phyloP scores from a whole-genome alignment of 1,140 invertebrate species.

The Homarus americanus region DNA sequence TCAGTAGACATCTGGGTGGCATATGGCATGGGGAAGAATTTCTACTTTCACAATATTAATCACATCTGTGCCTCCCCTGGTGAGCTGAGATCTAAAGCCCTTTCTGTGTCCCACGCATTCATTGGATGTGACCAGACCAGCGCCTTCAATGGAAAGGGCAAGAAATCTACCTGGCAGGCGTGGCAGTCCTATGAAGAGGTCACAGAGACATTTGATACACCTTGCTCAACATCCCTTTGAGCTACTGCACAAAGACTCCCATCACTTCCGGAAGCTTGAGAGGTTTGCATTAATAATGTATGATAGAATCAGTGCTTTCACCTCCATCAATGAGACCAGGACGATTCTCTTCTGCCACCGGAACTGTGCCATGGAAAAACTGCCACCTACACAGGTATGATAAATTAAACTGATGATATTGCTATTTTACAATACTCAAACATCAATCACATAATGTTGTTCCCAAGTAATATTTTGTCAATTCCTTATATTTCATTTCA shows the following conservation, averaged over 20 bases:
- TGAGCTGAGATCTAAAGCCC: constrained; percentile 22
- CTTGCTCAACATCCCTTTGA: constrained; percentile 24
- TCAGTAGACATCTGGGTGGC: constrained; percentile 37
- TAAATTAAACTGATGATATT: no score
- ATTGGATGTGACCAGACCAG: constrained; percentile 26
- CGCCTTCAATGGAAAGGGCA: constrained; percentile 30
- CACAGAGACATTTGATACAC: neutral
- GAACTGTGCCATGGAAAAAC: constrained; percentile 17
- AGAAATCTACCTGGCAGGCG: no score
- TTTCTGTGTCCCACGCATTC: constrained; percentile 47
- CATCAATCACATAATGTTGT: no score
- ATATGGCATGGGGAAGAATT: constrained; percentile 47
- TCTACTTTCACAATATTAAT: constrained; percentile 24
- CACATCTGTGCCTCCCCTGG: constrained; percentile 8
- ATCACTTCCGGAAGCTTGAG: constrained; percentile 5
- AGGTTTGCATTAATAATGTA: constrained; percentile 38
- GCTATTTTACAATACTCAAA: no score
- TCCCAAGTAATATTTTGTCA: no score
- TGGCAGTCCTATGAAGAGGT: constrained; percentile 39
- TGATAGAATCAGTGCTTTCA: constrained; percentile 29
- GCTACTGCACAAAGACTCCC: constrained; percentile 7
- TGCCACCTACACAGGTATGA: constrained; percentile 28
- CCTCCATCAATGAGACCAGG: constrained; percentile 24
- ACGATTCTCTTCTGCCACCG: constrained; percentile 24
- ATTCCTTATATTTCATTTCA: neutral